These are phyloP conservation scores for Psilopsiagon aymara DNA, from an alignment of 2,113 vertebrate genomes.

Conservation along the genomic window DNA sequence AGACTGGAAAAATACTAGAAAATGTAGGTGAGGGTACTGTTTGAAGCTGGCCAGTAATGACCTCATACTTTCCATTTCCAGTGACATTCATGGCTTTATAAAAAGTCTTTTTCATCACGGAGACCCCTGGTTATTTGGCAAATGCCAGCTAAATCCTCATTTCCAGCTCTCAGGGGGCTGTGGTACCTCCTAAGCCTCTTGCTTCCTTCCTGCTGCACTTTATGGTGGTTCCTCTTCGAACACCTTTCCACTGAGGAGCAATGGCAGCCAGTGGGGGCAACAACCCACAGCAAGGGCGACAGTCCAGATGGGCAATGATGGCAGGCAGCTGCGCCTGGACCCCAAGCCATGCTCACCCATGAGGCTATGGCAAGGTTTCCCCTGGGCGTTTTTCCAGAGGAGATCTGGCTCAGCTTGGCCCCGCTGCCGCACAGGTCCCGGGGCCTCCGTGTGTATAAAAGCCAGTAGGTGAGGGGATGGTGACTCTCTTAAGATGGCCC, in stretches of 20 bases:
- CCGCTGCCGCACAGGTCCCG: not conserved
- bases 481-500: not conserved
- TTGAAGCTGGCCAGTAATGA: not conserved
- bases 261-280: rapidly evolving
- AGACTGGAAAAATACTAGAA: not conserved
- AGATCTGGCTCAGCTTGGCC: rapidly evolving
- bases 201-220: rapidly evolving
- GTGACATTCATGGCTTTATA: not conserved
- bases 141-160: not conserved
- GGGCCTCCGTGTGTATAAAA: rapidly evolving
- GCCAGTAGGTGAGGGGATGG: not conserved
- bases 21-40: not conserved
- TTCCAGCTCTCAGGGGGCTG: not conserved
- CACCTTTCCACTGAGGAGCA: rapidly evolving
- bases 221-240: rapidly evolving
- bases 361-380: rapidly evolving
- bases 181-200: rapidly evolving
- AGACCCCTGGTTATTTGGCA: not conserved
- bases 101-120: not conserved
- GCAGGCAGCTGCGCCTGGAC: not conserved
- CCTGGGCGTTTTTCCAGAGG: not conserved
- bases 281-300: rapidly evolving
- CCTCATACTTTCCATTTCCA: not conserved
- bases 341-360: rapidly evolving
- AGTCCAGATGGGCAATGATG: rapidly evolving